Percentiles rank a stretch among this genome's conserved stretches.
phyloP scores from a whole-genome alignment of 2,113 vertebrate species.

The Smithornis capensis region DNA sequence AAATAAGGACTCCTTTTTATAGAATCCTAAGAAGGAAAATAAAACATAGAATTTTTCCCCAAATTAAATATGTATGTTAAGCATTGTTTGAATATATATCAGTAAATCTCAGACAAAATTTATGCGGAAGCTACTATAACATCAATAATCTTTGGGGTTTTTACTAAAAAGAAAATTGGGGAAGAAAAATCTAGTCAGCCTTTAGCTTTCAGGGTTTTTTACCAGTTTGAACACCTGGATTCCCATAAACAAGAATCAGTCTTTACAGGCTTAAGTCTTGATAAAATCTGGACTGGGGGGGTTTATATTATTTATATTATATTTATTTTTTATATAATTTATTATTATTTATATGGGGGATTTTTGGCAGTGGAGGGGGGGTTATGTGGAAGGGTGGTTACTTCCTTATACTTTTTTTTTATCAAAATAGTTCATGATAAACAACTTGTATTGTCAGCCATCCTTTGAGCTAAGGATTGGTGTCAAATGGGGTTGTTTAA shows the following conservation, averaged over 20 bases:
- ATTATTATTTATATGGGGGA: not conserved
- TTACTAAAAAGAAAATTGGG: not conserved
- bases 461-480: not conserved
- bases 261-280: not conserved
- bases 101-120: not conserved
- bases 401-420: not conserved
- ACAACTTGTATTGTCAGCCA: not conserved
- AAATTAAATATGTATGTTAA: not conserved
- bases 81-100: not conserved
- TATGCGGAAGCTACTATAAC: not conserved
- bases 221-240: not conserved
- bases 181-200: not conserved
- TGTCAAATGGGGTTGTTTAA: not conserved
- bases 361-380: accelerated
- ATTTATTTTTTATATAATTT: too few relatives aligned
- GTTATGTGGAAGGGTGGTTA: not conserved
- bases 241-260: not conserved
- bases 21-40: not conserved
- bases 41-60: not conserved
- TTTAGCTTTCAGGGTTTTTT: not conserved
- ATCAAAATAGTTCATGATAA: not conserved
- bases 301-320: too few relatives aligned
- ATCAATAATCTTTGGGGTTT: accelerated
- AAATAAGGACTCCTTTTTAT: not conserved
- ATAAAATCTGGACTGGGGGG: not conserved